Evolutionary conservation across 2,888 invertebrate genomes (phyloP).

Genomic region (Glyphotaelius pellucidus): DNA sequence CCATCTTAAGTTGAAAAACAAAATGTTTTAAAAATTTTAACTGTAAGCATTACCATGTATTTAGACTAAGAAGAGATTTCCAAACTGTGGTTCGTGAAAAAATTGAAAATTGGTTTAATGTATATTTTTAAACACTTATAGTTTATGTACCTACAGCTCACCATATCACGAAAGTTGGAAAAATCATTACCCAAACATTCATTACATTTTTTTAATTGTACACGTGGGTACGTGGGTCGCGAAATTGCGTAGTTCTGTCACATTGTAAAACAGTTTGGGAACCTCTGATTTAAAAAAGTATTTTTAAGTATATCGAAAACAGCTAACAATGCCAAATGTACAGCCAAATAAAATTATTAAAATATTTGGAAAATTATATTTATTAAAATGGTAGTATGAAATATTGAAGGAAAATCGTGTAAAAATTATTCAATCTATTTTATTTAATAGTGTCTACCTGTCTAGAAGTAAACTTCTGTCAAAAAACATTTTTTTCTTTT

Average conservation of each 20-base stretch:
- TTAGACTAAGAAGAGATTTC: neutral
- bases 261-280: neutral
- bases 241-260: neutral
- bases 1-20: too few relatives aligned
- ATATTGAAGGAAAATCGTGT: neutral
- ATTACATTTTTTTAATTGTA: neutral
- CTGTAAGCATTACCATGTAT: neutral
- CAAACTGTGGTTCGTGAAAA: neutral
- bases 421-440: neutral
- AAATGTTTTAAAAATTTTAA: neutral
- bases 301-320: neutral
- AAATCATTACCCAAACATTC: neutral
- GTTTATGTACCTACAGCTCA: neutral
- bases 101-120: neutral
- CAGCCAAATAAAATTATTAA: neutral
- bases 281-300: neutral
- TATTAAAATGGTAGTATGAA: neutral
- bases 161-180: neutral
- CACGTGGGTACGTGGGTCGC: neutral
- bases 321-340: conserved; percentile 20
- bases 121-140: neutral
- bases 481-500: neutral
- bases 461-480: neutral
- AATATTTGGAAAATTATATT: conserved; percentile 2
- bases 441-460: neutral